A percentile compares a stretch with the other conserved stretches of the same genome.
These are phyloP conservation scores for Canis aureus DNA, from an alignment of 2,113 vertebrate genomes.

Conservation along the genomic window DNA sequence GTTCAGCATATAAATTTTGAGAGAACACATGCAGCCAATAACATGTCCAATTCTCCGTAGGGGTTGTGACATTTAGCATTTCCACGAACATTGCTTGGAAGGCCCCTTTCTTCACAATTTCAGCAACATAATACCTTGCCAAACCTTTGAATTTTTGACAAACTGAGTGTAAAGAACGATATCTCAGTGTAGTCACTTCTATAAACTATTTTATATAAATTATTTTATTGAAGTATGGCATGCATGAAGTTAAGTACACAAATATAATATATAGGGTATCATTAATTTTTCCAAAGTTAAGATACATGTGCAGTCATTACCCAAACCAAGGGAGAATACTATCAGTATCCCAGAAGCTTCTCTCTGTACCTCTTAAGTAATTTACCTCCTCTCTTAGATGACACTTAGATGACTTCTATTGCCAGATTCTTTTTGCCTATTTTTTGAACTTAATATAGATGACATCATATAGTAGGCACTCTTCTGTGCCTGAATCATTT, in stretches of 20 bases:
- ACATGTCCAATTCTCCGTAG: background rate
- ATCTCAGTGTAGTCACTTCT: background rate
- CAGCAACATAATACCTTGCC: background rate
- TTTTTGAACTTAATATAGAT: background rate
- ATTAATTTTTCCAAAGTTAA: background rate
- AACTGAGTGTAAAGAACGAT: background rate
- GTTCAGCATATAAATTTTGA: background rate
- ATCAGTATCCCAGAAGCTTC: background rate
- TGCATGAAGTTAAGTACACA: background rate
- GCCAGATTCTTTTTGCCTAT: background rate
- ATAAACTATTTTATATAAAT: background rate
- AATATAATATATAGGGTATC: background rate
- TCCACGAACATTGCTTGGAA: background rate
- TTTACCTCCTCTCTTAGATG: background rate
- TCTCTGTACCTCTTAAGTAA: background rate
- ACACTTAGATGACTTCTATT: background rate
- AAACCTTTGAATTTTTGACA: background rate
- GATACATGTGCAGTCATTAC: background rate
- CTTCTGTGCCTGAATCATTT: background rate
- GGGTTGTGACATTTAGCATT: background rate
- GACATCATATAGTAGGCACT: background rate
- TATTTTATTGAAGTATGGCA: background rate
- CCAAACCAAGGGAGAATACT: background rate
- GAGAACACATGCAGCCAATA: background rate
- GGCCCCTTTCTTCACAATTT: background rate